Evolutionary conservation across 2,797 vertebrate genomes (phyloP).

Genomic region (Lutjanus campechanus): DNA sequence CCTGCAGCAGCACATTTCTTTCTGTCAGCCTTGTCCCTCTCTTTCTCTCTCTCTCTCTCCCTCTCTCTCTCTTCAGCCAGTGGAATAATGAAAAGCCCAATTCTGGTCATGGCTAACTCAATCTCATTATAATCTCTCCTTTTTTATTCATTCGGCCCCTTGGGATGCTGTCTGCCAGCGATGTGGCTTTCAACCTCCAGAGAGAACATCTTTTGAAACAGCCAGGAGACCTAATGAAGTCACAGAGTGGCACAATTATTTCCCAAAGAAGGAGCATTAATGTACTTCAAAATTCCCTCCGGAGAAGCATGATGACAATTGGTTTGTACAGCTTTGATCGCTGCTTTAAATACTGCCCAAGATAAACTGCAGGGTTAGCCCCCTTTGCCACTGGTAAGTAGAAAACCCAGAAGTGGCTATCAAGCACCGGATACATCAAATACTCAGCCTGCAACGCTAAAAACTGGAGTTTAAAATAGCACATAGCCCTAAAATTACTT

Average conservation of each 20-base stretch:
- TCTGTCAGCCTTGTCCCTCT: constrained; percentile 79
- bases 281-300: constrained; percentile 88
- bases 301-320: constrained; percentile 88
- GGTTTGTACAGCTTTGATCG: constrained; percentile 91
- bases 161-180: constrained; percentile 90
- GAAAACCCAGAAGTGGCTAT: constrained; percentile 78
- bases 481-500: constrained; percentile 62
- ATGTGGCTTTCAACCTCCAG: constrained; percentile 90
- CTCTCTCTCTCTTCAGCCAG: constrained; percentile 76
- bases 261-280: constrained; percentile 89
- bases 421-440: constrained; percentile 73
- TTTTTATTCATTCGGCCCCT: constrained; percentile 91
- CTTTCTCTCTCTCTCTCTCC: constrained; percentile 51
- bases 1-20: constrained; percentile 89
- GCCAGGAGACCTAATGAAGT: constrained; percentile 91
- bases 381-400: constrained; percentile 83
- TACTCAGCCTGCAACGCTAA: constrained; percentile 54
- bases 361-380: constrained; percentile 87
- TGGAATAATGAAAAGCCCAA: constrained; percentile 87
- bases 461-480: constrained; percentile 72
- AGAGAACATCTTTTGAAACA: constrained; percentile 91
- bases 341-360: constrained; percentile 87
- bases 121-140: constrained; percentile 94
- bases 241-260: constrained; percentile 91
- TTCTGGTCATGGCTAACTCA: constrained; percentile 94